Conservation (phyloP, 92 coral and sea anemone species). For the Montipora capitata region DNA sequence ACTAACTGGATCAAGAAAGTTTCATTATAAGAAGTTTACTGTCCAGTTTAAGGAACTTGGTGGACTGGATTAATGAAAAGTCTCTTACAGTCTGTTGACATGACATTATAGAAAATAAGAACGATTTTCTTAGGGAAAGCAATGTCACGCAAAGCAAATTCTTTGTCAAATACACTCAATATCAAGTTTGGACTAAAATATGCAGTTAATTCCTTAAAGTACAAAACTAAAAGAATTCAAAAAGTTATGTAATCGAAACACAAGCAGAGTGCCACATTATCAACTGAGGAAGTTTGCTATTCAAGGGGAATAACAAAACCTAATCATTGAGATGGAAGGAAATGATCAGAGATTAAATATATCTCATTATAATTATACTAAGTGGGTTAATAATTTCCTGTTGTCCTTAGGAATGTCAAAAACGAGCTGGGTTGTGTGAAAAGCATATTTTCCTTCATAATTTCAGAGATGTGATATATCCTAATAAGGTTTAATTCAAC, state of each 20-base stretch:
- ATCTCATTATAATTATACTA: neutral
- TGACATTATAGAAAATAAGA: neutral
- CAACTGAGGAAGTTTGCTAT: neutral
- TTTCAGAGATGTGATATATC: neutral
- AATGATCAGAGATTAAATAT: constrained; percentile 17
- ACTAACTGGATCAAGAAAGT: no score
- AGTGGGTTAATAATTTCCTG: constrained; percentile 19
- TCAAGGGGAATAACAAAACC: neutral
- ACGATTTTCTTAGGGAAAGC: neutral
- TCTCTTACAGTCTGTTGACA: neutral
- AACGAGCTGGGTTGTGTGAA: neutral
- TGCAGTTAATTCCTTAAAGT: neutral
- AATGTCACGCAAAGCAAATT: constrained; percentile 21
- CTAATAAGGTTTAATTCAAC: neutral
- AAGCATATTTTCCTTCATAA: neutral
- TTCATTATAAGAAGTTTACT: neutral
- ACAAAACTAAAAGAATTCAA: neutral
- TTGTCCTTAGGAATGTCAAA: neutral
- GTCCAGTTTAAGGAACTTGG: neutral
- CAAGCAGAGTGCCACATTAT: neutral
- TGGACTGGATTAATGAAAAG: neutral
- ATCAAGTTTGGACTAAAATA: neutral
- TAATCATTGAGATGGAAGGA: neutral
- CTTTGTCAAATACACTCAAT: constrained; percentile 3
- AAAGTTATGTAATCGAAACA: neutral